Conservation (phyloP, 2,113 vertebrate species). For the Phrynocephalus versicolor region DNA sequence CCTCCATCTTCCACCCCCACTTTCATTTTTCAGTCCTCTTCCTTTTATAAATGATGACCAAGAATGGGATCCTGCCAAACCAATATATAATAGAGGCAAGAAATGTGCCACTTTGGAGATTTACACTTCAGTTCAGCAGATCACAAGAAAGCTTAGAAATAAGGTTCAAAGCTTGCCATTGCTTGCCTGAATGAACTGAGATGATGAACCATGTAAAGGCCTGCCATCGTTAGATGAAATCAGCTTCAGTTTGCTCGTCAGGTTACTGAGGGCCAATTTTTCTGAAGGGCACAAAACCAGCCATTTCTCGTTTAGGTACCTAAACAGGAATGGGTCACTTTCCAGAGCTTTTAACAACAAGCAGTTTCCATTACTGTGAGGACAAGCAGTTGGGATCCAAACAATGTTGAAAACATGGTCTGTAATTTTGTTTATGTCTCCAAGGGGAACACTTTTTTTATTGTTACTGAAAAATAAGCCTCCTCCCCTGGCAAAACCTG, state of each 20-base stretch:
- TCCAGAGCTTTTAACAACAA: neutral
- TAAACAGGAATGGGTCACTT: neutral
- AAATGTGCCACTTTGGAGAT: neutral
- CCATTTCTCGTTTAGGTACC: conserved; percentile 7
- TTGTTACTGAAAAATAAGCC: neutral
- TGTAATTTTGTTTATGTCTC: neutral
- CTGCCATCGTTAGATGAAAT: neutral
- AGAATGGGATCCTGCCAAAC: neutral
- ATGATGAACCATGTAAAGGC: conserved; percentile 15
- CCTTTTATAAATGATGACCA: neutral
- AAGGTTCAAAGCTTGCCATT: neutral
- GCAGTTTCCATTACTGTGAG: neutral
- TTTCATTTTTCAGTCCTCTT: neutral
- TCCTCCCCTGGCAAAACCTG: neutral
- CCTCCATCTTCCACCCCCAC: neutral
- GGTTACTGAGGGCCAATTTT: neutral
- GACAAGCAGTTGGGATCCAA: neutral
- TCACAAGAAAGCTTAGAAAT: neutral
- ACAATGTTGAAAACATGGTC: neutral
- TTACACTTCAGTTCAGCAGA: neutral
- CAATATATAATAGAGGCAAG: neutral
- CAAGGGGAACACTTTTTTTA: neutral
- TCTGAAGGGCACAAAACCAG: conserved; percentile 13
- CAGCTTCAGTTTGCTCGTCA: neutral
- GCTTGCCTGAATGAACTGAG: neutral